Evolutionary conservation across 2,113 vertebrate species (phyloP).

Genomic region (Cromileptes altivelis): DNA sequence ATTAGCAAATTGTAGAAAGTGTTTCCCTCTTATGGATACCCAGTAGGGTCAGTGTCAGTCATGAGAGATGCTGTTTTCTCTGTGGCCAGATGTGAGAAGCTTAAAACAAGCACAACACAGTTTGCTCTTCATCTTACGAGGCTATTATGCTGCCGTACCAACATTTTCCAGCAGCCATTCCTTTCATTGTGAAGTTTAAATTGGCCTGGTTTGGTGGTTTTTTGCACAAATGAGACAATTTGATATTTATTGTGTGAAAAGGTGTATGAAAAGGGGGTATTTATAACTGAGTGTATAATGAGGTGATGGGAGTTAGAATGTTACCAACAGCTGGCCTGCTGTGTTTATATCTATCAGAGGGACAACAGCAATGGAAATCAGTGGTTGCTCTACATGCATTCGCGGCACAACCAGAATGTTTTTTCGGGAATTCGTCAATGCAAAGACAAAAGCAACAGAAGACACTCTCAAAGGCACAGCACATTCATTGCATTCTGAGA

Average conservation of each 20-base stretch:
- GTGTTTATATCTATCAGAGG: slow-evolving; percentile 35
- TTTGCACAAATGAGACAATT: slow-evolving; percentile 14
- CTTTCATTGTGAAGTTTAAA: slow-evolving; percentile 6
- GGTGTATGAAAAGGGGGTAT: background rate
- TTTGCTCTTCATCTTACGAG: slow-evolving; percentile 9
- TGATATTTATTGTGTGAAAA: background rate
- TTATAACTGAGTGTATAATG: slow-evolving; percentile 21
- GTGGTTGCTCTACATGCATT: background rate
- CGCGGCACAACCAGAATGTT: background rate
- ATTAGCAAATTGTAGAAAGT: background rate
- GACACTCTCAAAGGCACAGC: background rate
- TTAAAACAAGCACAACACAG: background rate
- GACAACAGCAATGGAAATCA: slow-evolving; percentile 20
- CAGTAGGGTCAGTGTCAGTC: background rate
- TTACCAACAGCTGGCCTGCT: slow-evolving; percentile 31
- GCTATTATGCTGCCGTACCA: slow-evolving; percentile 8
- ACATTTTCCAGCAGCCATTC: slow-evolving; percentile 1
- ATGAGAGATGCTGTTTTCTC: slow-evolving; percentile 2
- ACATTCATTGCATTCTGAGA: background rate
- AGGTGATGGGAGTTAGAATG: slow-evolving; percentile 20
- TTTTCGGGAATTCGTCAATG: slow-evolving; percentile 28
- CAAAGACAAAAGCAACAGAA: slow-evolving; percentile 1
- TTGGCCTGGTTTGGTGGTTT: slow-evolving; percentile 2
- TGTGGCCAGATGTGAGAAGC: background rate
- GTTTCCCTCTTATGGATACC: background rate